Conservation (phyloP, 2,113 vertebrate species). For the Pollimyrus isidori region DNA sequence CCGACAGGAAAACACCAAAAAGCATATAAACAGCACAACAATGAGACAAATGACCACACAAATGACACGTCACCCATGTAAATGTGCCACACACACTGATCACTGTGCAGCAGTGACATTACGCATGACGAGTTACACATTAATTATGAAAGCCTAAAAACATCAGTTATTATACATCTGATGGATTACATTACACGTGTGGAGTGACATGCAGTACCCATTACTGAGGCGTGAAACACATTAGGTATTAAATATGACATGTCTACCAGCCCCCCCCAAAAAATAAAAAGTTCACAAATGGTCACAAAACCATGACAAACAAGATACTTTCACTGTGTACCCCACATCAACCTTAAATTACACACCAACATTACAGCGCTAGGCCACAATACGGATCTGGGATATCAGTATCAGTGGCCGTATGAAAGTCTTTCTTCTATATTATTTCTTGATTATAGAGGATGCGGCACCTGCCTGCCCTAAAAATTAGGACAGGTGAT, state of each 20-base stretch:
- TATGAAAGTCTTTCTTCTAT: not conserved
- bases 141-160: not conserved
- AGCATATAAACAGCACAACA: not conserved
- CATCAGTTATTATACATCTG: not conserved
- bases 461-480: not conserved
- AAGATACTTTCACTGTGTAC: not conserved
- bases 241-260: not conserved
- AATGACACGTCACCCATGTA: not conserved
- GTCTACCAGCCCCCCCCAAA: not conserved
- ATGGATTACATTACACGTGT: not conserved
- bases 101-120: not conserved
- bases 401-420: not conserved
- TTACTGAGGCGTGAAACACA: not conserved
- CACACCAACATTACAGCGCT: not conserved
- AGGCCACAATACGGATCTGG: not conserved
- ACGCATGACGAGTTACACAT: not conserved
- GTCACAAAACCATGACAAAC: not conserved
- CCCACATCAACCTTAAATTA: not conserved
- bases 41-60: not conserved
- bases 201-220: not conserved
- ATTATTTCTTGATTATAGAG: not conserved
- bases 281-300: not conserved
- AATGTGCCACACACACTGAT: not conserved
- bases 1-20: slow-evolving; percentile 22
- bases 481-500: not conserved